Percentiles rank a stretch among this genome's conserved stretches.
These are phyloP conservation scores for Sphecodes monilicornis DNA, from an alignment of 2,888 invertebrate species.

Conservation along the genomic window DNA sequence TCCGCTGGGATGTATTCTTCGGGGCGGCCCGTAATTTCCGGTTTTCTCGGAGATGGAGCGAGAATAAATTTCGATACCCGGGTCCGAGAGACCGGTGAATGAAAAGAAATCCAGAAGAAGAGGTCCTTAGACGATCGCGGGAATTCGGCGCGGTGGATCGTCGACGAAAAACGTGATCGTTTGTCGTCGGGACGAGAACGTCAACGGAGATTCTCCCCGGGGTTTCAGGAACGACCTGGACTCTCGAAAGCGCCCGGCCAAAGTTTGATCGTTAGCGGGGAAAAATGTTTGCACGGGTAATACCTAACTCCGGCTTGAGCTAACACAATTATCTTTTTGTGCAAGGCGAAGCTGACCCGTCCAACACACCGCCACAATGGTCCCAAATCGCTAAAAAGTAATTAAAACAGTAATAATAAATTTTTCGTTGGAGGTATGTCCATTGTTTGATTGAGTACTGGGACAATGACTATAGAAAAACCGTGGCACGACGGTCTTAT, in stretches of 20 bases:
- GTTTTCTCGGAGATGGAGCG: background rate
- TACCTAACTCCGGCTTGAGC: constrained; percentile 20
- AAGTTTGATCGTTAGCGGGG: constrained; percentile 48
- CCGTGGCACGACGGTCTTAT: too few species aligned
- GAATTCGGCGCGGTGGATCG: background rate
- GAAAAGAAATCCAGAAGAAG: background rate
- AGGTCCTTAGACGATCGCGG: background rate
- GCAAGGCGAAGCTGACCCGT: constrained; percentile 2
- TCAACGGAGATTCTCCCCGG: background rate
- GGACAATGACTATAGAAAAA: too few species aligned
- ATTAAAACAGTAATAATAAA: background rate
- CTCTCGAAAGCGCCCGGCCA: background rate
- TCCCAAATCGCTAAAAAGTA: background rate
- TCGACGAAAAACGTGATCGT: background rate
- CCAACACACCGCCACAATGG: background rate
- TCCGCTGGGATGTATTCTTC: constrained; percentile 42
- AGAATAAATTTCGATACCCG: constrained; percentile 43
- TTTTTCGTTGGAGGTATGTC: too few species aligned
- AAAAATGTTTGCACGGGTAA: constrained; percentile 46
- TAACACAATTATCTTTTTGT: constrained; percentile 45
- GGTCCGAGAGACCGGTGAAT: background rate
- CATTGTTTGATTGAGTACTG: too few species aligned
- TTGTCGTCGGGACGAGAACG: background rate
- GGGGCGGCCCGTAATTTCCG: constrained; percentile 32
- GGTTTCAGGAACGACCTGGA: background rate